Evolutionary conservation across 2,797 vertebrate genomes (phyloP), one percentile per base, ranked within the genome.

Genomic region (Rhynchotus rufescens): DNA sequence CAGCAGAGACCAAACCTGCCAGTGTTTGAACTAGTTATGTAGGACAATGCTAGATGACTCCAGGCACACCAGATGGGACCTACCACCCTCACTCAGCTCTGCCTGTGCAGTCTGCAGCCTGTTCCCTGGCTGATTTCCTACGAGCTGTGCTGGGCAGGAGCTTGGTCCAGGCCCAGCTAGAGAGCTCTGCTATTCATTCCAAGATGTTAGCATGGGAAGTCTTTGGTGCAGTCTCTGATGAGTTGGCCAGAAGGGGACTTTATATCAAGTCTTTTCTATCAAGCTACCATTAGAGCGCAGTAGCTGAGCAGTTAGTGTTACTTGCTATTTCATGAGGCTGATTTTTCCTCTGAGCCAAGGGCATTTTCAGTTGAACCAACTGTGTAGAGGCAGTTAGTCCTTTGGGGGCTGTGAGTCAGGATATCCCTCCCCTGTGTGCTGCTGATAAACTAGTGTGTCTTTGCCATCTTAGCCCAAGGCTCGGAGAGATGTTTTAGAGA

Each of bases 31-130:
- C 82, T 67, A 61, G 7, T 60, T 40, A 22, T 30, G 52, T 23
- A 51, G 62, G 71, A 4, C n/a, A 44, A 30, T 0, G 0, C 1
- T 64, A 87, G 88, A 76, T 88, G 67, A 23, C 74, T 86, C 54
- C 75, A 86, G 67, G 64, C n/a, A 0, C 5, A 20, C 60, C 80
- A 95, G 85, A 93, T 86, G 91, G 93, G 85, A 88, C 85, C 52
- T 36, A 30, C 64, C 89, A 69, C 45, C 20, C 69, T 87, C 60
- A 1, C 42, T 76, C 8, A 52, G 38, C 62, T 86, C 51, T 21
- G 0, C 16, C 4, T 17, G 56, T 68, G 56, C 3, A 15, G 45
- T 17, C 76, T 72, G 73, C 69, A 21, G 16, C 52, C 52, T 10
- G 3, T 56, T 17, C 52, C 52, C 52, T 56, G 52, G 78, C 80